Evolutionary conservation across 2,888 invertebrate genomes (phyloP).

Genomic region (Gastracanthus pulcherrimus): DNA sequence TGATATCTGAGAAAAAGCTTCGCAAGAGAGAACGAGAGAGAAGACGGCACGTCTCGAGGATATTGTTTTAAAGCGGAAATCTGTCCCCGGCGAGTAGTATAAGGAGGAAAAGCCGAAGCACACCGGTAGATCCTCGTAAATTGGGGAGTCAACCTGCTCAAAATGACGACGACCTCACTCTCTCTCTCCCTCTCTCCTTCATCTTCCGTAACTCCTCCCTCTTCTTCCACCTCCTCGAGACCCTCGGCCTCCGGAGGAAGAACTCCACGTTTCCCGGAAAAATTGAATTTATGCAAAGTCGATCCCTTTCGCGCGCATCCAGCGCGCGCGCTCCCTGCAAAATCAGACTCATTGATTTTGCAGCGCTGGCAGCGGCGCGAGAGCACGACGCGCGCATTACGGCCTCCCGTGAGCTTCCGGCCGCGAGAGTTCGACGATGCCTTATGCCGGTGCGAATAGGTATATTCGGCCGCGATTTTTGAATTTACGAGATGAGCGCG

Average conservation of each 20-base stretch:
- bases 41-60: slow-evolving; percentile 57
- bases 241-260: no score
- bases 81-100: slow-evolving; percentile 72
- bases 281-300: slow-evolving; percentile 56
- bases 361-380: no score
- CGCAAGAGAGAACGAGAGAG: not conserved
- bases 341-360: slow-evolving; percentile 50
- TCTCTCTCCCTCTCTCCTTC: not conserved
- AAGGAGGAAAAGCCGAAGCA: slow-evolving; percentile 47
- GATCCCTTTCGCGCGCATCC: not conserved
- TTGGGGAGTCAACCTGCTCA: slow-evolving; percentile 64
- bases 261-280: slow-evolving; percentile 51
- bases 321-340: not conserved
- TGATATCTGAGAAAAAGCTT: slow-evolving; percentile 10
- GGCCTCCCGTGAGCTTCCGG: no score
- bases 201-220: no score
- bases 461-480: no score
- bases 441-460: no score
- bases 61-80: slow-evolving; percentile 76
- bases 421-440: no score
- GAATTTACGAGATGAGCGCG: no score
- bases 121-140: slow-evolving; percentile 65
- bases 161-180: slow-evolving; percentile 57
- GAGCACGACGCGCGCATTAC: no score
- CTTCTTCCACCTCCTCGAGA: no score